Conservation (phyloP, 1,140 invertebrate genomes). For the Piezodorus guildinii region DNA sequence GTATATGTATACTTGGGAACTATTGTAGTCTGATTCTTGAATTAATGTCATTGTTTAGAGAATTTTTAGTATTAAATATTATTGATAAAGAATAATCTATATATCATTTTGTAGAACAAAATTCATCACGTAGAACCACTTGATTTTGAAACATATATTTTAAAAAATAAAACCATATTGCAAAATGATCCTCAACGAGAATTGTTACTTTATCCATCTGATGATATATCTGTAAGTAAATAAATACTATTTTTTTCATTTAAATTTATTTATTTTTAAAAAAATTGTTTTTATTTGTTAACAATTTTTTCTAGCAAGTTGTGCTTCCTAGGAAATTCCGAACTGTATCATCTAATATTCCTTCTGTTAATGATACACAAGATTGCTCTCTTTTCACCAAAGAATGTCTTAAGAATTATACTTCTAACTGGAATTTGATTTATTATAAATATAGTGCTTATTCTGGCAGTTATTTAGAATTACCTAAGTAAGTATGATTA, state of each 20-base stretch:
- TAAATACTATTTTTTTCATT: background rate
- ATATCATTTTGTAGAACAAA: slow-evolving; percentile 64
- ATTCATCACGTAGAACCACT: slow-evolving; percentile 67
- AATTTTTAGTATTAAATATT: no score
- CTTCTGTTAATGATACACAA: slow-evolving; percentile 37
- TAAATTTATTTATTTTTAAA: background rate
- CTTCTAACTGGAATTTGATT: slow-evolving; percentile 72
- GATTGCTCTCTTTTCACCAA: slow-evolving; percentile 62
- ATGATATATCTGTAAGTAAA: slow-evolving; percentile 75
- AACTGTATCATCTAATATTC: slow-evolving; percentile 61
- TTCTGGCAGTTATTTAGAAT: slow-evolving; percentile 68
- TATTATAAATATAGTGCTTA: slow-evolving; percentile 80
- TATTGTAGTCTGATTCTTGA: no score
- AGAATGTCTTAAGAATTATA: slow-evolving; percentile 78
- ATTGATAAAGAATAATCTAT: no score
- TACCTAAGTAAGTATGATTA: slow-evolving; percentile 54
- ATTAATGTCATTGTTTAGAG: no score
- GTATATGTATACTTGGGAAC: no score
- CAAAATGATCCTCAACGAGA: slow-evolving; percentile 88
- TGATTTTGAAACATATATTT: slow-evolving; percentile 80
- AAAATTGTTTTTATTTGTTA: slow-evolving; percentile 1
- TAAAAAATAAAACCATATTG: slow-evolving; percentile 79
- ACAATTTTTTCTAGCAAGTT: slow-evolving; percentile 55
- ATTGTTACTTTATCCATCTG: slow-evolving; percentile 74
- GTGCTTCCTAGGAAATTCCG: slow-evolving; percentile 62